Conservation (phyloP, 2,888 invertebrate genomes). For the Galeruca laticollis region DNA sequence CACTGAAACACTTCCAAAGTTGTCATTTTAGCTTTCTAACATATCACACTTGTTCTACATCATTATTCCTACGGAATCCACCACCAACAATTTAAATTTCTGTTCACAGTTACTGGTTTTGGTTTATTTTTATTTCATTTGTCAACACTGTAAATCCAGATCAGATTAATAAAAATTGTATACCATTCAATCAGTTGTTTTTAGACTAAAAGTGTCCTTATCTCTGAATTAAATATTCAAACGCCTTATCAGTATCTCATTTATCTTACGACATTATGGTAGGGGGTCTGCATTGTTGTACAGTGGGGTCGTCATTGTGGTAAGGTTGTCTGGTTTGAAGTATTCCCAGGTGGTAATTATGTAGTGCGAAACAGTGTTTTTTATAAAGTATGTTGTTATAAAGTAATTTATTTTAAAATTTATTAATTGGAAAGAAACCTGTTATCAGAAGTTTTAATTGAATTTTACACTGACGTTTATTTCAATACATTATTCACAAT, state of each 20-base stretch:
- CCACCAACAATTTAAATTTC: too few species aligned
- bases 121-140: background rate
- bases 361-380: background rate
- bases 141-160: background rate
- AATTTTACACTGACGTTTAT: too few species aligned
- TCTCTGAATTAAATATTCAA: background rate
- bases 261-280: background rate
- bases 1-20: too few species aligned
- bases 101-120: too few species aligned
- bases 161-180: background rate
- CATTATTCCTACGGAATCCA: too few species aligned
- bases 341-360: background rate
- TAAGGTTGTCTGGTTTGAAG: background rate
- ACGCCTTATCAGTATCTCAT: background rate
- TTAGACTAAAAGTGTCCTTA: background rate
- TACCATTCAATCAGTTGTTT: background rate
- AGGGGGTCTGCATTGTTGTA: background rate
- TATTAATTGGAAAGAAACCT: too few species aligned
- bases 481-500: background rate
- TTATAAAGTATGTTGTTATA: background rate
- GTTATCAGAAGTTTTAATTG: too few species aligned
- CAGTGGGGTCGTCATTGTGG: background rate
- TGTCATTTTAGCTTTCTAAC: too few species aligned
- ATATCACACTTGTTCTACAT: too few species aligned
- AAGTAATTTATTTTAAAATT: background rate